phyloP scores from a whole-genome alignment of 2,888 invertebrate species.

The Ophraella communa region DNA sequence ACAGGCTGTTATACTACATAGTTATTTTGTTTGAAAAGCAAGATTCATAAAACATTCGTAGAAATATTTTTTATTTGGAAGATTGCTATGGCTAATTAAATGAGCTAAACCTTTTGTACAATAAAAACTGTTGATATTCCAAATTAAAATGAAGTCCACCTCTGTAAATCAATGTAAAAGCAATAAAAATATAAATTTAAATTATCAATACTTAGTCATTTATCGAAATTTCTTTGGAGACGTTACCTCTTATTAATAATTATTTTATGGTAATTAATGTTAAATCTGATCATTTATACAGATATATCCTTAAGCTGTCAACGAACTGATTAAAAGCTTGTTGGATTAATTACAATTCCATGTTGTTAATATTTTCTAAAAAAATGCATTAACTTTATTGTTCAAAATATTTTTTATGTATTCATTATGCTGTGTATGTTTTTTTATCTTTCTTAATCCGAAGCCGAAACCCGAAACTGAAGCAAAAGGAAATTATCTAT shows the following conservation, averaged over 20 bases:
- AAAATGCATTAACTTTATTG: background rate
- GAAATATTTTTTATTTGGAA: too few species aligned
- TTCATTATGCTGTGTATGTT: too few species aligned
- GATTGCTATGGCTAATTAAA: too few species aligned
- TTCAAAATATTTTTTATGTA: background rate
- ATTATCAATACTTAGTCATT: background rate
- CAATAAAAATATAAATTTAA: background rate
- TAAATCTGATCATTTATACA: background rate
- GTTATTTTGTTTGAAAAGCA: too few species aligned
- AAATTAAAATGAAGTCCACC: background rate
- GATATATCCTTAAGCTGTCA: constrained; percentile 11
- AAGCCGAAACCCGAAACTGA: too few species aligned
- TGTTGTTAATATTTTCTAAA: background rate
- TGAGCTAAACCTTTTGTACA: too few species aligned
- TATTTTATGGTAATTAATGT: background rate
- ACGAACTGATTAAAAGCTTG: background rate
- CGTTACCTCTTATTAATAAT: background rate
- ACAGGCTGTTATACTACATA: too few species aligned
- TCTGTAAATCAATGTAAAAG: background rate
- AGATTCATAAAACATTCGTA: too few species aligned
- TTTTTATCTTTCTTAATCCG: too few species aligned
- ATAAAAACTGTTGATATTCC: too few species aligned
- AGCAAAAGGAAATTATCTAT: too few species aligned
- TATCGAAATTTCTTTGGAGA: background rate
- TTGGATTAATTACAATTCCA: background rate